Percentiles rank a stretch among this genome's conserved stretches.
Conservation (phyloP, 2,888 invertebrate species). For the Mythimna lalbum region DNA sequence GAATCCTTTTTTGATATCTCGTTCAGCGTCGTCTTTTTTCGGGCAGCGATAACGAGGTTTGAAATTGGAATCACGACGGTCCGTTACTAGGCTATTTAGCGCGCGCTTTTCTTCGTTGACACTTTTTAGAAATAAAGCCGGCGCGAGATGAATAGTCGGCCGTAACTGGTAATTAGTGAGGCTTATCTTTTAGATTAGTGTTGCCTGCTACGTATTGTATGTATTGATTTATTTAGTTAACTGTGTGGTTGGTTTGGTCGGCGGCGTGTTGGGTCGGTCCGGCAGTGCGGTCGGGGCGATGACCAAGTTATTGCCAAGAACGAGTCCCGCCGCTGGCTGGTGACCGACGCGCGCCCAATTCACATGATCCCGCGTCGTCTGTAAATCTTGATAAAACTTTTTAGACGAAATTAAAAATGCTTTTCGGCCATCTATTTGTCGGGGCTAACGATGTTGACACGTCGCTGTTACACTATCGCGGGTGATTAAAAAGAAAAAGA, state of each 20-base stretch:
- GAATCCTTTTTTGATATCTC: conserved; percentile 79
- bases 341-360: conserved; percentile 70
- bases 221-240: conserved; percentile 66
- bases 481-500: conserved; percentile 62
- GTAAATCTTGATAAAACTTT: conserved; percentile 81
- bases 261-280: conserved; percentile 61
- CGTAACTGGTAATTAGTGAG: conserved; percentile 79
- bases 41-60: conserved; percentile 84
- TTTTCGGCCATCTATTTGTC: conserved; percentile 64
- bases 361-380: conserved; percentile 72
- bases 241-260: conserved; percentile 65
- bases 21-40: conserved; percentile 75
- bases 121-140: conserved; percentile 76
- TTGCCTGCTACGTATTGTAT: conserved; percentile 69
- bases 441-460: conserved; percentile 70
- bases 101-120: conserved; percentile 77
- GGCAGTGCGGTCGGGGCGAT: conserved; percentile 77
- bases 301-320: conserved; percentile 88
- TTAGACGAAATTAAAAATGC: conserved; percentile 75
- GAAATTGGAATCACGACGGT: conserved; percentile 85
- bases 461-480: conserved; percentile 59
- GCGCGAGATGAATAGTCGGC: conserved; percentile 76
- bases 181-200: conserved; percentile 80
- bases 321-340: conserved; percentile 78
- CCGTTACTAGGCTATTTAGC: conserved; percentile 82